phyloP scores from a whole-genome alignment of 2,113 vertebrate species.

The Oncorhynchus nerka region DNA sequence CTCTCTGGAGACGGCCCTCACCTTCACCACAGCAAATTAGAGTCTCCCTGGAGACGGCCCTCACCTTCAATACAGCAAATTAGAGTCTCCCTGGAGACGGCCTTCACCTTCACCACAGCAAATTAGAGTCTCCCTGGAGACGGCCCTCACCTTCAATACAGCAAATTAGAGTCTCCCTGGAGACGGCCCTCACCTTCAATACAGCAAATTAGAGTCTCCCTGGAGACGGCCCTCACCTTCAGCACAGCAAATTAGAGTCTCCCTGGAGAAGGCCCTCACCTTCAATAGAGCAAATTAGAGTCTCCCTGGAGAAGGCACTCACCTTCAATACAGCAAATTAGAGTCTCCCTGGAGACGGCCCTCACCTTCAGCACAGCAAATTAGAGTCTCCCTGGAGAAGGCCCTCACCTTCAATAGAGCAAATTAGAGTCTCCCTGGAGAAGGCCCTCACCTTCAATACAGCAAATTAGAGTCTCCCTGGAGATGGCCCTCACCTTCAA shows the following conservation, averaged over 20 bases:
- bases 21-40: too few relatives aligned
- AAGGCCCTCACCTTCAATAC: too few relatives aligned
- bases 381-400: slow-evolving; percentile 22
- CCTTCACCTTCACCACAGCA: slow-evolving; percentile 16
- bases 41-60: slow-evolving; percentile 14
- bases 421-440: too few relatives aligned
- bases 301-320: slow-evolving; percentile 25
- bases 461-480: too few relatives aligned
- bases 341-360: slow-evolving; percentile 11
- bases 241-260: background rate
- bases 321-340: slow-evolving; percentile 5
- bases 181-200: too few relatives aligned
- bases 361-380: background rate
- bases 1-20: too few relatives aligned
- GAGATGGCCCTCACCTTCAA: too few relatives aligned
- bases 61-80: slow-evolving; percentile 30
- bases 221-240: slow-evolving; percentile 28
- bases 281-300: too few relatives aligned
- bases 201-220: background rate
- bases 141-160: too few relatives aligned
- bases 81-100: slow-evolving; percentile 17
- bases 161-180: too few relatives aligned
- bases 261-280: slow-evolving; percentile 20
- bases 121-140: too few relatives aligned
- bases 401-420: slow-evolving; percentile 15